Evolutionary conservation across 53 echinoderm and acorn worm genomes (phyloP).

Genomic region (Luidia sarsii): DNA sequence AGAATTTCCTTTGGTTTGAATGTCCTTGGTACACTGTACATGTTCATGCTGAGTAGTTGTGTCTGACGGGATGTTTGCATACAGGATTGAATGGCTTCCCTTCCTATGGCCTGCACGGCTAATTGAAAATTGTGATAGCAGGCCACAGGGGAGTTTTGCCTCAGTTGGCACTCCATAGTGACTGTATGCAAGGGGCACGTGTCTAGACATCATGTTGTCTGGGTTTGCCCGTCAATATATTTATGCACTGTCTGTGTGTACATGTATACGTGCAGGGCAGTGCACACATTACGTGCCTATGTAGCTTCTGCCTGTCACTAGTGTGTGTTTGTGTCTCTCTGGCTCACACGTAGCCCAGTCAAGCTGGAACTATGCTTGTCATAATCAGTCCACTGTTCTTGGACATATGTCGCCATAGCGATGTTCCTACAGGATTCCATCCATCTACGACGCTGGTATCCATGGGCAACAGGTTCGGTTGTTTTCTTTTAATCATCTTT

Average conservation of each 20-base stretch:
- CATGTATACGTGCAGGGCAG: background rate
- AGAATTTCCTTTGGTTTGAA: too few relatives aligned
- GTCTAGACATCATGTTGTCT: conserved; percentile 51
- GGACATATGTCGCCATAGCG: conserved; percentile 5
- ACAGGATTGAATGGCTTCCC: too few relatives aligned
- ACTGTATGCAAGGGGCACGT: conserved; percentile 29
- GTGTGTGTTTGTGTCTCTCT: background rate
- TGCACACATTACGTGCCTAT: background rate
- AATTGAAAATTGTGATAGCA: too few relatives aligned
- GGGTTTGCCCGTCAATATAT: conserved; percentile 42
- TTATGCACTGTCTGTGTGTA: conserved; percentile 48
- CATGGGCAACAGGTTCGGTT: background rate
- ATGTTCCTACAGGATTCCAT: conserved; percentile 8
- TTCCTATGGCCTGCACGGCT: too few relatives aligned
- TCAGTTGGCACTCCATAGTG: conserved; percentile 29
- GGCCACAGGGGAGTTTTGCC: too few relatives aligned
- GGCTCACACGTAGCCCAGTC: too few relatives aligned
- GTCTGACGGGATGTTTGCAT: too few relatives aligned
- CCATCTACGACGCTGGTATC: background rate
- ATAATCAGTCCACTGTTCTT: background rate
- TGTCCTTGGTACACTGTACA: too few relatives aligned
- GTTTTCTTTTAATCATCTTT: background rate
- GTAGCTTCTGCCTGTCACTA: background rate
- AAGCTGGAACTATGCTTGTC: background rate
- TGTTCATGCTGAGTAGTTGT: too few relatives aligned